Evolutionary conservation across 2,888 invertebrate genomes (phyloP).

Genomic region (Pheosia gnoma): DNA sequence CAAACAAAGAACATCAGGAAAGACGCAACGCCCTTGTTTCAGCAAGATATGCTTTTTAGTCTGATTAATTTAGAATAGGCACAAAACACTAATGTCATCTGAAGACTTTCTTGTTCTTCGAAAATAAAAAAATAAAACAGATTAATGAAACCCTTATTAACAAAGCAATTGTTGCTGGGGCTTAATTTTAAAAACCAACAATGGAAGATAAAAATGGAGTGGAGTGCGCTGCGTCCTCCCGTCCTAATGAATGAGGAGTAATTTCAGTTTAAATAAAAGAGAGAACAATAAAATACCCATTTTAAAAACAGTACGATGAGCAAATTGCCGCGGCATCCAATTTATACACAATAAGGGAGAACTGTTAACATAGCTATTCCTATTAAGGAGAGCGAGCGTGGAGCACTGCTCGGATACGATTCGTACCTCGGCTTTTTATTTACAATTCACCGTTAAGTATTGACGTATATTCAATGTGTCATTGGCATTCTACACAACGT

Average conservation of each 20-base stretch:
- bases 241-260: slow-evolving; percentile 80
- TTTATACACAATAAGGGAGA: slow-evolving; percentile 70
- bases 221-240: slow-evolving; percentile 69
- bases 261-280: slow-evolving; percentile 80
- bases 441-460: slow-evolving; percentile 19
- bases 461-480: too few species aligned
- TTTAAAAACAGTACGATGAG: slow-evolving; percentile 73
- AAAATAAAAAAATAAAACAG: slow-evolving; percentile 61
- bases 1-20: slow-evolving; percentile 36
- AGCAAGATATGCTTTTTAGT: slow-evolving; percentile 26
- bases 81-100: slow-evolving; percentile 45
- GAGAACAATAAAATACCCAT: slow-evolving; percentile 78
- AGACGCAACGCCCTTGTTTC: slow-evolving; percentile 23
- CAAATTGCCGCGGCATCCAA: slow-evolving; percentile 73
- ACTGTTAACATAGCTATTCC: slow-evolving; percentile 67
- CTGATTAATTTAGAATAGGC: slow-evolving; percentile 47
- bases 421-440: slow-evolving; percentile 30
- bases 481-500: too few species aligned
- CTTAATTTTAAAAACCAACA: slow-evolving; percentile 82
- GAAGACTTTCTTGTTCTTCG: slow-evolving; percentile 51
- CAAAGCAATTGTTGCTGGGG: slow-evolving; percentile 78
- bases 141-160: slow-evolving; percentile 77
- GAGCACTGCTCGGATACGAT: slow-evolving; percentile 23
- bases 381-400: slow-evolving; percentile 53
- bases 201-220: slow-evolving; percentile 78